Percentiles rank a stretch among this genome's conserved stretches.
Conservation (phyloP, 2,888 invertebrate species). For the Andrena flavipes region DNA sequence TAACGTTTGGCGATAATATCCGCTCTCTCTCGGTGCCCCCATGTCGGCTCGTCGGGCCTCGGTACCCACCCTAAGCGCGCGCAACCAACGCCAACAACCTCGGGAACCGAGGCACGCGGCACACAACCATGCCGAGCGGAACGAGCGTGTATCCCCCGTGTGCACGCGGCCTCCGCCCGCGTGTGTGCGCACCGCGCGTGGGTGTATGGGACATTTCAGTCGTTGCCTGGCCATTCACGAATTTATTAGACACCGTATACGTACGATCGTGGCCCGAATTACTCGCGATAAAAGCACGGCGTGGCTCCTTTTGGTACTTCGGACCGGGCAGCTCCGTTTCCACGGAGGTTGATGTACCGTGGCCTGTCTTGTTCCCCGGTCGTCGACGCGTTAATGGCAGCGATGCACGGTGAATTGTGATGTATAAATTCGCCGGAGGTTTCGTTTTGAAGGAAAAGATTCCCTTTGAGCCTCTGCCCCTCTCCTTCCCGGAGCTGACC, state of each 20-base stretch:
- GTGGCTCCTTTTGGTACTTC: constrained; percentile 57
- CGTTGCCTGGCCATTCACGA: constrained; percentile 70
- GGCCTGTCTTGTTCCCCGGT: constrained; percentile 50
- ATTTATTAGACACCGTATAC: constrained; percentile 70
- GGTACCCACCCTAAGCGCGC: constrained; percentile 64
- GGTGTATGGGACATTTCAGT: constrained; percentile 68
- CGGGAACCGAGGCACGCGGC: constrained; percentile 44
- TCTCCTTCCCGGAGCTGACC: neutral
- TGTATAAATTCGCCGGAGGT: constrained; percentile 53
- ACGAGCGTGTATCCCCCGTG: neutral
- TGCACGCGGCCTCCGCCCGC: neutral
- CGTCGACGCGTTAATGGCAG: constrained; percentile 62
- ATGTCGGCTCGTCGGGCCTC: constrained; percentile 58
- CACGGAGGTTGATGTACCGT: constrained; percentile 54
- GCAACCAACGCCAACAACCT: constrained; percentile 63
- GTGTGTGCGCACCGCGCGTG: constrained; percentile 55
- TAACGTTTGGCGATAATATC: constrained; percentile 85
- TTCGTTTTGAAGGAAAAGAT: constrained; percentile 50
- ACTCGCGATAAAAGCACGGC: constrained; percentile 68
- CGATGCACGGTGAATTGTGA: constrained; percentile 58
- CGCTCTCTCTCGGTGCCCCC: constrained; percentile 77
- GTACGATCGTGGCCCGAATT: constrained; percentile 70
- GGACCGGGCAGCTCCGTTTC: constrained; percentile 48
- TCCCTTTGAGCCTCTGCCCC: constrained; percentile 19
- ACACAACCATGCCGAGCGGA: constrained; percentile 20